Conservation (phyloP, 1,140 invertebrate species). For the Matsumurasca onukii region DNA sequence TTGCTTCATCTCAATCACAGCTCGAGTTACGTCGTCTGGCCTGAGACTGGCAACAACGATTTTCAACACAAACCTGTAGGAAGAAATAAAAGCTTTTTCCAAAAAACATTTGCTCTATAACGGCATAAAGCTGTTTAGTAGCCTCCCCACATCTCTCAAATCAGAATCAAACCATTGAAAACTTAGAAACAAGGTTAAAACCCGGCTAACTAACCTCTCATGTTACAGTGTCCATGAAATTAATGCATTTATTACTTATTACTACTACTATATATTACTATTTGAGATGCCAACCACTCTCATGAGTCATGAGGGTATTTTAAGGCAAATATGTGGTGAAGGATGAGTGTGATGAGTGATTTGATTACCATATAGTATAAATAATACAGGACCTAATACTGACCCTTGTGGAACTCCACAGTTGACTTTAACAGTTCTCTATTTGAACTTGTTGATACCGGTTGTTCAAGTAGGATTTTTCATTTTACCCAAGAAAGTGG, state of each 20-base stretch:
- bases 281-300: too few relatives aligned
- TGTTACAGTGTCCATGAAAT: background rate
- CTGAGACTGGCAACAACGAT: constrained; percentile 51
- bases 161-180: background rate
- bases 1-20: constrained; percentile 49
- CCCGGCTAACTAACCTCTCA: background rate
- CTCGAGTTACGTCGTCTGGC: constrained; percentile 57
- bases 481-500: too few relatives aligned
- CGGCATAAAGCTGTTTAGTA: too few relatives aligned
- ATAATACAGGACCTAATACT: background rate
- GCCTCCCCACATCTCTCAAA: too few relatives aligned
- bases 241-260: background rate
- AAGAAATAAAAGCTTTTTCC: background rate
- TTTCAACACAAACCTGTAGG: constrained; percentile 51
- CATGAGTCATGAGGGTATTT: too few relatives aligned
- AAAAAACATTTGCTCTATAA: too few relatives aligned
- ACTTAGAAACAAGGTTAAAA: background rate
- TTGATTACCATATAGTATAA: background rate
- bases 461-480: too few relatives aligned
- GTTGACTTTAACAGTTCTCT: too few relatives aligned
- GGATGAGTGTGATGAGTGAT: too few relatives aligned
- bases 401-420: too few relatives aligned
- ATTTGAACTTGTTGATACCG: too few relatives aligned
- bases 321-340: too few relatives aligned
- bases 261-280: background rate